These are phyloP conservation scores for Eristalis intricaria DNA, from an alignment of 2,888 invertebrate species.

Conservation along the genomic window DNA sequence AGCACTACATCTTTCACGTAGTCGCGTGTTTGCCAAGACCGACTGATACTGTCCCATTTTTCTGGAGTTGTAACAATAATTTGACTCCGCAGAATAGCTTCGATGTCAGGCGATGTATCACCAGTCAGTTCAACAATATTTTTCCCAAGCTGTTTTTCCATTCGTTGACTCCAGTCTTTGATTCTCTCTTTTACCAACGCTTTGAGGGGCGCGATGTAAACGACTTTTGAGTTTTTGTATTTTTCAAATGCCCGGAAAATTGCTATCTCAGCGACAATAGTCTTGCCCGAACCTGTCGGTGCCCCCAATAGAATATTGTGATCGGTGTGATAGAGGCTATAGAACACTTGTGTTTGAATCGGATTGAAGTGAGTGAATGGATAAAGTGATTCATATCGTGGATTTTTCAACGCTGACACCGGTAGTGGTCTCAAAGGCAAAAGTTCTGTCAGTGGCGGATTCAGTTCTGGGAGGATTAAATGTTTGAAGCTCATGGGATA, in stretches of 20 bases:
- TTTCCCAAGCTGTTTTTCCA: constrained; percentile 88
- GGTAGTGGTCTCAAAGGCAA: constrained; percentile 95
- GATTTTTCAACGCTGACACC: constrained; percentile 89
- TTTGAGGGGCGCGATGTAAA: constrained; percentile 99
- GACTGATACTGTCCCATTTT: constrained; percentile 99
- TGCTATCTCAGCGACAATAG: constrained; percentile 98
- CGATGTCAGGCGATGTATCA: constrained; percentile 91
- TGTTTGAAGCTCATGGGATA: constrained; percentile 89
- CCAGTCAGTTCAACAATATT: constrained; percentile 98
- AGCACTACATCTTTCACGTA: constrained; percentile 96
- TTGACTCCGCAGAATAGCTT: constrained; percentile 91
- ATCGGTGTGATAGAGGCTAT: constrained; percentile 97
- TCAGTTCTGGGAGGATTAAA: constrained; percentile 93
- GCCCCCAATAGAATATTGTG: constrained; percentile 96
- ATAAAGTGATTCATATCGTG: constrained; percentile 90
- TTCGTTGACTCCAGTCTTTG: constrained; percentile 94
- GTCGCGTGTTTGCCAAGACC: constrained; percentile 98
- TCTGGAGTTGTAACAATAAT: constrained; percentile 99
- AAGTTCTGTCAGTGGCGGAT: constrained; percentile 96
- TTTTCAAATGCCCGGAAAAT: constrained; percentile 95
- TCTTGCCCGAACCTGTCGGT: constrained; percentile 94
- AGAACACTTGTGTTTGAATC: constrained; percentile 99
- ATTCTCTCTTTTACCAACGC: constrained; percentile 98
- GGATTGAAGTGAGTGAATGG: constrained; percentile 98
- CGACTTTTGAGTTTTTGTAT: constrained; percentile 91